Evolutionary conservation across 1,140 invertebrate genomes (phyloP), one percentile per base, ranked within the genome.

Genomic region (Drosophila neocordata): DNA sequence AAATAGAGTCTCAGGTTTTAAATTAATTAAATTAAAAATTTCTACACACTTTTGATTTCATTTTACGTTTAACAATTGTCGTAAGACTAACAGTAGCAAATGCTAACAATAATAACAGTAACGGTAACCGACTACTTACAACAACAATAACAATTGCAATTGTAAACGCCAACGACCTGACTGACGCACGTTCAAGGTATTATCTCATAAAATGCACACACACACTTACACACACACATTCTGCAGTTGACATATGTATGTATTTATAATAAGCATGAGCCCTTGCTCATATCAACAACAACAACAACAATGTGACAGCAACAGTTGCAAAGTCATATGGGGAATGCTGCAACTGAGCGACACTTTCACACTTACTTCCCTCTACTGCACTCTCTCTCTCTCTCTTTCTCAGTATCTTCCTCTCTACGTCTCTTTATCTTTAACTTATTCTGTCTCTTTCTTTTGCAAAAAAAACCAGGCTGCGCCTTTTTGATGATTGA

Each of bases 111-210:
- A 69, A 63, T 48, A 60, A 31, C 65, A 65, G 35, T 44, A 44
- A 44, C 41, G 34, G 44, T 57, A 53, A 65, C 59, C 53, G 61
- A 65, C 68, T 48, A 56, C 52, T 51, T 64, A 41, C 48, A 61
- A 56, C 53, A 74, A 61, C 34, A 24, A 48, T 35, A 56, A 31
- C 59, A 79, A 59, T 70, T 80, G 71, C 69, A 71, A 62, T 69
- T 89, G 84, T 77, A 87, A 73, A 79, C 83, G 83, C 63, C 87
- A 81, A 77, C 79, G 78, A 81, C 78, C 87, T 90, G 85, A 55
- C 77, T 81, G 87, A 83, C 88, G 79, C 82, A 88, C 82, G 88
- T 90, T 87, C 87, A 90, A 90, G 87, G 87, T 90, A 90, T 90
- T 90, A 90, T 90, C 87, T 83, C 87, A 90, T 80, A 84, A 84